Conservation (phyloP, 2,113 vertebrate species). For the Etheostoma cragini region DNA sequence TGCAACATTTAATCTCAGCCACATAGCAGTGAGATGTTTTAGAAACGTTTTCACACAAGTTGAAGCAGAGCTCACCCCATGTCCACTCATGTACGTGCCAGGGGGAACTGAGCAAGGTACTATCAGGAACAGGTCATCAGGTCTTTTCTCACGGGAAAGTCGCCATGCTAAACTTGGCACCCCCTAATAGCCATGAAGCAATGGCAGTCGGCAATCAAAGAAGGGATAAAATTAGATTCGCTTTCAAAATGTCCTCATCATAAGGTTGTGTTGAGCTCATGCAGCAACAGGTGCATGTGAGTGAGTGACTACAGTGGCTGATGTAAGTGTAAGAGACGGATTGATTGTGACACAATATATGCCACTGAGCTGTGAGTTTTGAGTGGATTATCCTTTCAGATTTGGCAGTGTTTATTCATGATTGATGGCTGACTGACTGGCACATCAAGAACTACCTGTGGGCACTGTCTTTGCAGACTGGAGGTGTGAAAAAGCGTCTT, state of each 20-base stretch:
- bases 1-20: background rate
- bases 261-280: constrained; percentile 74
- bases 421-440: background rate
- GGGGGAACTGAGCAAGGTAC: constrained; percentile 1
- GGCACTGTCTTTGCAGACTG: constrained; percentile 63
- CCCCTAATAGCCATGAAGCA: constrained; percentile 49
- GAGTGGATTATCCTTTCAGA: background rate
- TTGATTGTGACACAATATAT: constrained; percentile 40
- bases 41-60: background rate
- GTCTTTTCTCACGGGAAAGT: constrained; percentile 60
- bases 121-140: constrained; percentile 35
- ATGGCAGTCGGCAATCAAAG: constrained; percentile 69
- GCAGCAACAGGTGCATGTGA: constrained; percentile 71
- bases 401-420: background rate
- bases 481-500: constrained; percentile 77
- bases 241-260: constrained; percentile 76
- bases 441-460: constrained; percentile 9
- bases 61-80: constrained; percentile 5
- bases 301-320: constrained; percentile 51
- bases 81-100: constrained; percentile 26
- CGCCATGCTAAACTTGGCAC: constrained; percentile 61
- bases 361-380: constrained; percentile 3
- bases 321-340: constrained; percentile 70
- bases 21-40: background rate
- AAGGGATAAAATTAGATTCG: constrained; percentile 72